Evolutionary conservation across 2,113 vertebrate genomes (phyloP), one percentile per base, ranked within the genome.

Genomic region (Argyrosomus japonicus): DNA sequence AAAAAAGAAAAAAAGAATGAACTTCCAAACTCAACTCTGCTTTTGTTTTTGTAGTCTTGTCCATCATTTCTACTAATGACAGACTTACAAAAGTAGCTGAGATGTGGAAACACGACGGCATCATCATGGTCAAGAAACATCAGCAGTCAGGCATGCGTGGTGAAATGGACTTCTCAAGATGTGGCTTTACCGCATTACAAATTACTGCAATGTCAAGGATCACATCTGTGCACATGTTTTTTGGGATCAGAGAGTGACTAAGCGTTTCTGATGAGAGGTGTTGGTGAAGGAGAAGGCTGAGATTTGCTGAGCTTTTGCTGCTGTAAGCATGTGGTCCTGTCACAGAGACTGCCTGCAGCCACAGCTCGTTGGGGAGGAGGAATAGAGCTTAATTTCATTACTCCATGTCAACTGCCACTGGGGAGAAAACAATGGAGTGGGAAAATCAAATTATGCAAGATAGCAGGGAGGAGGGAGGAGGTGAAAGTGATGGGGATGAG

Each of bases 311-410:
- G 54, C 53, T 80, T 81, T 65, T 53, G 65, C 67, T 68, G 18
- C 77, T 69, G 48, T 83, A 69, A 83, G 75, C 79, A 75, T 76
- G 70, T 77, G 56, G 86, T 60, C 69, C 23, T 83, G 86, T 79
- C 86, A 85, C 69, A 64, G 51, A 82, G 54, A 57, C 47, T 43
- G 81, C 75, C 75, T 82, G 75, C 74, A 48, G 74, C 61, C 75
- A 68, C 68, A 40, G 58, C 83, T 81, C 23, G 7, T 43, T 77
- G 68, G 67, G 72, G 29, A 76, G 75, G 67, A 69, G 87, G 77
- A 76, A 86, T 70, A 70, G 70, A 88, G 87, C 84, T 82, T 94
- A 86, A 93, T 93, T 92, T 92, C 83, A 93, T 93, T 89, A 93
- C 76, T 76, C 45, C 77, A 75, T 91, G 90, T 90, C 88, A 93